These are phyloP conservation scores for Thinocorus orbignyianus DNA, from an alignment of 2,113 vertebrate species.

Conservation along the genomic window DNA sequence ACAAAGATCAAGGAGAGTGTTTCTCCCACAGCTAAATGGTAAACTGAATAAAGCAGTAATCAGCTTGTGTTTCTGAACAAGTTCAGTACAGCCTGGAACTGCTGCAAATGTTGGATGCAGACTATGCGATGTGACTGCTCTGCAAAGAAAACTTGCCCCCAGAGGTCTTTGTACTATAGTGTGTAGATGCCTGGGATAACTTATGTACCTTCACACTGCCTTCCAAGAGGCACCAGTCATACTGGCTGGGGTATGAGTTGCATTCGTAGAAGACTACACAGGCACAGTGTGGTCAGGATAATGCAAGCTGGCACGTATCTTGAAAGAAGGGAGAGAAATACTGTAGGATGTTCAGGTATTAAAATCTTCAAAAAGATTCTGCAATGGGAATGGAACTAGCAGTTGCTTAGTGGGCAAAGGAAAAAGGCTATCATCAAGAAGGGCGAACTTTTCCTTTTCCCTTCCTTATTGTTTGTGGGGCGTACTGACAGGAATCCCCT, in stretches of 20 bases:
- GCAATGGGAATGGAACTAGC: not conserved
- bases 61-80: not conserved
- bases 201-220: fast-evolving
- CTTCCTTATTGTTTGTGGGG: not conserved
- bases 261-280: not conserved
- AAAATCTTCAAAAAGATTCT: not conserved
- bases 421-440: not conserved
- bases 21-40: not conserved
- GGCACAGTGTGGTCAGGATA: not conserved
- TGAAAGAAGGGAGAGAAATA: not conserved
- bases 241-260: fast-evolving
- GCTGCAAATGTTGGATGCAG: not conserved
- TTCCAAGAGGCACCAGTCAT: not conserved
- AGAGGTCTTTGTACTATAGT: not conserved
- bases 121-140: fast-evolving
- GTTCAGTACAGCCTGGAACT: not conserved
- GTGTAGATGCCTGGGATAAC: not conserved
- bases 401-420: not conserved
- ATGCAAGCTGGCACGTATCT: not conserved
- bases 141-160: not conserved
- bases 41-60: not conserved
- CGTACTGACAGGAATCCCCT: not conserved
- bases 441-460: not conserved
- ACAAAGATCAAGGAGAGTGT: not conserved
- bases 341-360: not conserved